Conservation (phyloP, 2,888 invertebrate species). For the Ornithoptera priamus region DNA sequence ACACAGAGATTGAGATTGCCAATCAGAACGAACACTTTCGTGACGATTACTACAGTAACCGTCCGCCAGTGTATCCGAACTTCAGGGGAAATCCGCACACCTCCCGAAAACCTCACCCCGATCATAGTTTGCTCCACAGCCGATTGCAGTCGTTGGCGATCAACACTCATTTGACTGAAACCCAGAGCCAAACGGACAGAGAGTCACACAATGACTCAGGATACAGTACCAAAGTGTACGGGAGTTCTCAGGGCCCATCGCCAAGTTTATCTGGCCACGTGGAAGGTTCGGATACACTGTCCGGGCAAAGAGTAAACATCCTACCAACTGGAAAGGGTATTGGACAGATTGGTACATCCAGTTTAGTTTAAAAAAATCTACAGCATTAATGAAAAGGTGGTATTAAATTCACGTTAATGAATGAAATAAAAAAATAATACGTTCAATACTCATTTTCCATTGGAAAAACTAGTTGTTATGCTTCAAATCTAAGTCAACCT, state of each 20-base stretch:
- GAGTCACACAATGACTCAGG: slow-evolving; percentile 91
- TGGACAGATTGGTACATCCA: slow-evolving; percentile 81
- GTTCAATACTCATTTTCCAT: slow-evolving; percentile 16
- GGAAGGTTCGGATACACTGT: slow-evolving; percentile 64
- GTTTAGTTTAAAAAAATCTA: slow-evolving; percentile 79
- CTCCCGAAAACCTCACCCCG: slow-evolving; percentile 60
- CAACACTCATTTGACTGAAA: slow-evolving; percentile 72
- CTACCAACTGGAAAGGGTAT: slow-evolving; percentile 56
- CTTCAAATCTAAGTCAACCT: slow-evolving; percentile 30
- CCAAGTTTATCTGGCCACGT: slow-evolving; percentile 84
- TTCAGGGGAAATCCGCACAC: slow-evolving; percentile 46
- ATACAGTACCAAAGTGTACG: slow-evolving; percentile 90
- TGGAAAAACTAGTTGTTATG: slow-evolving; percentile 8
- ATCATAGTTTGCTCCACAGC: slow-evolving; percentile 69
- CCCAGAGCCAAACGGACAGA: slow-evolving; percentile 77
- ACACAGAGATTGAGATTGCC: slow-evolving; percentile 73
- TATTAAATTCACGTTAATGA: too few relatives aligned
- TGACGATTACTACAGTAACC: slow-evolving; percentile 63
- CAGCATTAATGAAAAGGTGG: not conserved
- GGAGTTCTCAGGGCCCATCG: slow-evolving; percentile 88
- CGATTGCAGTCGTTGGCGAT: slow-evolving; percentile 72
- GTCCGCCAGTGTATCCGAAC: slow-evolving; percentile 57
- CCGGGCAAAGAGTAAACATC: slow-evolving; percentile 62
- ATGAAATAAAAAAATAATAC: too few relatives aligned
- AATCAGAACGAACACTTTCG: slow-evolving; percentile 71